These are phyloP conservation scores for Pipa parva DNA, from an alignment of 2,113 vertebrate genomes.

Conservation along the genomic window DNA sequence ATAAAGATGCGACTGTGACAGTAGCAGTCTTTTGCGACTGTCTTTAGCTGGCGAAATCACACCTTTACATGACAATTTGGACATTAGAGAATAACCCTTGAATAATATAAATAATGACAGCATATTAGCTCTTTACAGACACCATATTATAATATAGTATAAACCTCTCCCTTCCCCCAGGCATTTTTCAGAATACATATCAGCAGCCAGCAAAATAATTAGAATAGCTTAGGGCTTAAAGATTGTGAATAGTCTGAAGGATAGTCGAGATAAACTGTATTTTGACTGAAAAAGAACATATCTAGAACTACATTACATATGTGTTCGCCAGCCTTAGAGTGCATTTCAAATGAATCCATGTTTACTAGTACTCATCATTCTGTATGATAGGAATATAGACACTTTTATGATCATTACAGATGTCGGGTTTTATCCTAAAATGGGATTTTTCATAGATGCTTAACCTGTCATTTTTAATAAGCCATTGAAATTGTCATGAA, in stretches of 20 bases:
- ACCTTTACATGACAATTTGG: no score
- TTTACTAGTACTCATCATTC: not conserved
- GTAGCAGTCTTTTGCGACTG: no score
- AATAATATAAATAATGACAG: no score
- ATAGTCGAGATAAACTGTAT: not conserved
- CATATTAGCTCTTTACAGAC: no score
- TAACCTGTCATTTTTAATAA: constrained; percentile 14
- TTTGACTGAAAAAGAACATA: not conserved
- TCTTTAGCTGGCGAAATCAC: no score
- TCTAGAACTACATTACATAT: not conserved
- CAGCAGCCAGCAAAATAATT: no score
- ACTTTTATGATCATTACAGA: constrained; percentile 5
- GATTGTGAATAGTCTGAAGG: not conserved
- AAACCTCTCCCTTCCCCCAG: no score
- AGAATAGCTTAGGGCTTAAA: not conserved
- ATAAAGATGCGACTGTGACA: no score
- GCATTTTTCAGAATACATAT: no score
- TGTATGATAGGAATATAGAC: not conserved
- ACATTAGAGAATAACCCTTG: no score
- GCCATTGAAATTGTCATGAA: not conserved
- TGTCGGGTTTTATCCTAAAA: not conserved
- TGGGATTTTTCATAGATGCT: not conserved
- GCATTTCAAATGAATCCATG: not conserved
- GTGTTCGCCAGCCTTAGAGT: not conserved
- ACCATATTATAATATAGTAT: no score